Evolutionary conservation across 2,113 vertebrate species (phyloP).

Genomic region (Lates calcarifer): DNA sequence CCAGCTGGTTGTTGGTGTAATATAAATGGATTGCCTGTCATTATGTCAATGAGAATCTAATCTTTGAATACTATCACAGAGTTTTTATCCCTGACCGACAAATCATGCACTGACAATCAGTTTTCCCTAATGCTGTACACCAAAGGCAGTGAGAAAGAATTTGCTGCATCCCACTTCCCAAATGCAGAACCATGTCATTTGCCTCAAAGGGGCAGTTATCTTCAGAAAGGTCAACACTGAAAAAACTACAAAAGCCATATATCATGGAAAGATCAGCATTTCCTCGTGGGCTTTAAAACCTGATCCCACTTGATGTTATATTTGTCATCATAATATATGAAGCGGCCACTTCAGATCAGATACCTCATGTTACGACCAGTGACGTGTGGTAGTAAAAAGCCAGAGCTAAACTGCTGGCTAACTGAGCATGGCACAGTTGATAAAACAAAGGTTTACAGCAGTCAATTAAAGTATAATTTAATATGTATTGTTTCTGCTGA

Average conservation of each 20-base stretch:
- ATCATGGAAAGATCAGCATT: constrained; percentile 61
- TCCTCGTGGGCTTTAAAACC: constrained; percentile 54
- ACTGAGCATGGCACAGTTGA: constrained; percentile 61
- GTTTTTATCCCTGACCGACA: background rate
- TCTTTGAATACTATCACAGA: constrained; percentile 5
- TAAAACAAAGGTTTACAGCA: constrained; percentile 71
- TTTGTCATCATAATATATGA: constrained; percentile 64
- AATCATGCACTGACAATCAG: background rate
- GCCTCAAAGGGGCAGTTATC: constrained; percentile 26
- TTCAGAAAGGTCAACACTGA: constrained; percentile 51
- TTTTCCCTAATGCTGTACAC: constrained; percentile 6
- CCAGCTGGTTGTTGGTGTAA: background rate
- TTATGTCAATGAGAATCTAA: constrained; percentile 2
- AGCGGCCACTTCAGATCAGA: constrained; percentile 60
- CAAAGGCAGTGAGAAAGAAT: background rate
- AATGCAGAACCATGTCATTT: constrained; percentile 19
- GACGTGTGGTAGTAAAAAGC: constrained; percentile 51
- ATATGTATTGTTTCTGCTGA: constrained; percentile 40
- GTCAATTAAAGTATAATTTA: constrained; percentile 61
- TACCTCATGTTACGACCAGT: constrained; percentile 47
- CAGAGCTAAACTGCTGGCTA: constrained; percentile 53
- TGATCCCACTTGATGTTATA: constrained; percentile 35
- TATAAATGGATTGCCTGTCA: background rate
- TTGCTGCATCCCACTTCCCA: constrained; percentile 10
- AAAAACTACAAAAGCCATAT: constrained; percentile 46